These are phyloP conservation scores for Philereme vetulata DNA, from an alignment of 2,888 invertebrate genomes.

Conservation along the genomic window DNA sequence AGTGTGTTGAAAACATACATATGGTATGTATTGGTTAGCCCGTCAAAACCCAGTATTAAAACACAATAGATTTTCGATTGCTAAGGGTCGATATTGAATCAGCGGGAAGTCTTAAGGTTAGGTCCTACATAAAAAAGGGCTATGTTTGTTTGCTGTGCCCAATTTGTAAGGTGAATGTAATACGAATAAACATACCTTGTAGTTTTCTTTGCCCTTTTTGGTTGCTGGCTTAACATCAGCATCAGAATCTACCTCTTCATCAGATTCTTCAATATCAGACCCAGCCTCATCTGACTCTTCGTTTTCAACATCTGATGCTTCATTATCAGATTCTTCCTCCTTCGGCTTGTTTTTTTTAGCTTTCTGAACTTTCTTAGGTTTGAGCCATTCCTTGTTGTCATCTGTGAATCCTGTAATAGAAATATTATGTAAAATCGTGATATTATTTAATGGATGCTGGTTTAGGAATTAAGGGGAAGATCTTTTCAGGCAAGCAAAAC, in stretches of 20 bases:
- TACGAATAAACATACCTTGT: constrained; percentile 57
- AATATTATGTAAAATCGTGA: background rate
- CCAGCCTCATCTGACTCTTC: constrained; percentile 1
- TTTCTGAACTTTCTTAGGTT: constrained; percentile 81
- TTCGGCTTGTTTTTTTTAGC: constrained; percentile 60
- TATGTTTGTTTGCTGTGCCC: background rate
- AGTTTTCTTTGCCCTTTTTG: constrained; percentile 61
- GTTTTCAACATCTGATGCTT: constrained; percentile 12
- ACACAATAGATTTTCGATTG: no score
- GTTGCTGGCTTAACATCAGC: constrained; percentile 38
- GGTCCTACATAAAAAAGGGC: no score
- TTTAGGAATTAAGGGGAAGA: background rate
- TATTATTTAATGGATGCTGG: background rate
- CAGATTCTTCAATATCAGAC: constrained; percentile 45
- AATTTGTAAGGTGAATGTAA: no score
- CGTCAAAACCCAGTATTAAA: no score
- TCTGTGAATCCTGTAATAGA: constrained; percentile 84
- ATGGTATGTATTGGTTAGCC: no score
- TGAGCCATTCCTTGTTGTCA: constrained; percentile 89
- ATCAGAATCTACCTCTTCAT: constrained; percentile 43
- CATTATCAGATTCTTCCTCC: constrained; percentile 38
- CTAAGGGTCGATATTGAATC: no score
- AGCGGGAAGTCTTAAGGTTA: no score
- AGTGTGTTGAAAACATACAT: no score
- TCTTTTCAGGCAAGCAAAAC: no score